Conservation (phyloP, 2,113 vertebrate genomes). For the Tragulus kanchil region DNA sequence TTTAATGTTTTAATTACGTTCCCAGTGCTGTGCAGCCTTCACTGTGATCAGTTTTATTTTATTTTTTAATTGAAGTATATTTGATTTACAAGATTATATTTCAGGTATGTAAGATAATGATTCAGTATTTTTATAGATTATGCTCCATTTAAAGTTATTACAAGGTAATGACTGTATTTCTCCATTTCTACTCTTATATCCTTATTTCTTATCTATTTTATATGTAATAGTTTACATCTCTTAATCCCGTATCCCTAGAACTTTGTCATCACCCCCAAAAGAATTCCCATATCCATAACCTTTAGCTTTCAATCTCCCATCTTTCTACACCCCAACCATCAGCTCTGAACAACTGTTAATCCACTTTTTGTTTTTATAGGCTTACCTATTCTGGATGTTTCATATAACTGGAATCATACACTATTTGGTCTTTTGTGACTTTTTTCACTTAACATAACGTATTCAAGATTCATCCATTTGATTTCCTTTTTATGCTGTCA, state of each 20-base stretch:
- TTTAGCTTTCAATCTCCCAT: background rate
- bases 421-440: background rate
- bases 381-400: slow-evolving; percentile 37
- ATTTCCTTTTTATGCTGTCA: slow-evolving; percentile 23
- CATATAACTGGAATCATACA: background rate
- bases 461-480: slow-evolving; percentile 12
- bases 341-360: slow-evolving; percentile 28
- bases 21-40: background rate
- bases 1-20: background rate
- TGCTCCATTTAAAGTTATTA: background rate
- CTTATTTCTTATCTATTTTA: background rate
- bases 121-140: background rate
- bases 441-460: background rate
- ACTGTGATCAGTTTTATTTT: slow-evolving; percentile 39
- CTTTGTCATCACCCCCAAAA: background rate
- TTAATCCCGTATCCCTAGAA: background rate
- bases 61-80: background rate
- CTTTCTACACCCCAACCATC: background rate
- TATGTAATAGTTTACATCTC: background rate
- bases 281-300: background rate
- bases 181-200: background rate
- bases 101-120: background rate
- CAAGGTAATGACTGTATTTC: background rate
- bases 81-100: background rate
- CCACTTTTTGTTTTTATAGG: background rate